Conservation (phyloP, 1,140 invertebrate genomes). For the Panulirus ornatus region DNA sequence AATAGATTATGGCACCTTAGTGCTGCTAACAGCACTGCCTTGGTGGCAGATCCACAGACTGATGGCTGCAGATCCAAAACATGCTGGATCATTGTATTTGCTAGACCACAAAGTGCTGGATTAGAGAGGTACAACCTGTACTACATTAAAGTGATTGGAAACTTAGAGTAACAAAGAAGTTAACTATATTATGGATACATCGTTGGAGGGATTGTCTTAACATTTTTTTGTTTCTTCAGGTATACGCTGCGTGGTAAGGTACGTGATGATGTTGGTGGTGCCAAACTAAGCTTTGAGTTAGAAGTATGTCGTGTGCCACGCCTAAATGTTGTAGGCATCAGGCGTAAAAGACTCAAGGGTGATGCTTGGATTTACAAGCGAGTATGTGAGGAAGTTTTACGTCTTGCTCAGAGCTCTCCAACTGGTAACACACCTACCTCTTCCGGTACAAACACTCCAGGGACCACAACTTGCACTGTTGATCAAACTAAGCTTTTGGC, state of each 20-base stretch:
- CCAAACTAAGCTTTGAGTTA: constrained; percentile 85
- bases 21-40: too few species aligned
- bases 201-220: too few species aligned
- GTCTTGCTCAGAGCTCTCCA: constrained; percentile 78
- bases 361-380: constrained; percentile 92
- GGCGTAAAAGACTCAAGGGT: constrained; percentile 88
- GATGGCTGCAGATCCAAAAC: too few species aligned
- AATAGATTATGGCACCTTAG: too few species aligned
- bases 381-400: constrained; percentile 90
- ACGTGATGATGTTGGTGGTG: constrained; percentile 80
- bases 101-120: too few species aligned
- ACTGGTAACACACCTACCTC: neutral
- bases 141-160: too few species aligned
- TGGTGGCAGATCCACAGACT: too few species aligned
- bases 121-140: too few species aligned
- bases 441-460: neutral
- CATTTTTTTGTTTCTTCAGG: constrained; percentile 79
- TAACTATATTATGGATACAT: too few species aligned
- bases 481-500: neutral
- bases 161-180: too few species aligned
- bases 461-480: neutral
- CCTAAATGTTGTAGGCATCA: constrained; percentile 81
- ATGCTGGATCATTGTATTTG: too few species aligned
- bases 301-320: constrained; percentile 84
- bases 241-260: constrained; percentile 84